Conservation (phyloP, 2,113 vertebrate genomes). For the Pyxicephalus adspersus region DNA sequence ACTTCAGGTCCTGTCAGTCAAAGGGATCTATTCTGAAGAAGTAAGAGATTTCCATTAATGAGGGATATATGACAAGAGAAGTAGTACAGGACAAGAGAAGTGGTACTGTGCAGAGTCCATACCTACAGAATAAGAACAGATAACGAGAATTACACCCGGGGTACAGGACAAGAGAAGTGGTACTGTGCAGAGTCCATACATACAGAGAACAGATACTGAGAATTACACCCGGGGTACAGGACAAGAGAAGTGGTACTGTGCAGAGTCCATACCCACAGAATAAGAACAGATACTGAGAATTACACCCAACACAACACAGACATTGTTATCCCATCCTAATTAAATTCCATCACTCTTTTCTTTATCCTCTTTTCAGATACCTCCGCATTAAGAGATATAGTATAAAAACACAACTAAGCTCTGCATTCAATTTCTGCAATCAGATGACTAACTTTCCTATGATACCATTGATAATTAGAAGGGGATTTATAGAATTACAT, state of each 20-base stretch:
- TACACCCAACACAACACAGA: neutral
- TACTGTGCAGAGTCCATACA: slow-evolving; percentile 12
- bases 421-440: slow-evolving; percentile 3
- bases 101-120: slow-evolving; percentile 1
- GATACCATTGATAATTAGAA: slow-evolving; percentile 18
- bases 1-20: no score
- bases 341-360: neutral
- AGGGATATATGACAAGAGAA: neutral
- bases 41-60: neutral
- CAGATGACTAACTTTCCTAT: slow-evolving; percentile 10
- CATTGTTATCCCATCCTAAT: neutral
- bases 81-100: slow-evolving; percentile 3
- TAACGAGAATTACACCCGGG: neutral
- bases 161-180: neutral
- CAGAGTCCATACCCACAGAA: neutral
- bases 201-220: no score
- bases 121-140: neutral
- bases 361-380: neutral
- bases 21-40: neutral
- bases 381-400: neutral
- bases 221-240: no score
- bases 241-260: neutral
- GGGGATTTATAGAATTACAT: slow-evolving; percentile 44
- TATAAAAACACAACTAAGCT: neutral
- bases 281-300: neutral